phyloP scores from a whole-genome alignment of 2,113 vertebrate genomes.

The Lepidothrix coronata region DNA sequence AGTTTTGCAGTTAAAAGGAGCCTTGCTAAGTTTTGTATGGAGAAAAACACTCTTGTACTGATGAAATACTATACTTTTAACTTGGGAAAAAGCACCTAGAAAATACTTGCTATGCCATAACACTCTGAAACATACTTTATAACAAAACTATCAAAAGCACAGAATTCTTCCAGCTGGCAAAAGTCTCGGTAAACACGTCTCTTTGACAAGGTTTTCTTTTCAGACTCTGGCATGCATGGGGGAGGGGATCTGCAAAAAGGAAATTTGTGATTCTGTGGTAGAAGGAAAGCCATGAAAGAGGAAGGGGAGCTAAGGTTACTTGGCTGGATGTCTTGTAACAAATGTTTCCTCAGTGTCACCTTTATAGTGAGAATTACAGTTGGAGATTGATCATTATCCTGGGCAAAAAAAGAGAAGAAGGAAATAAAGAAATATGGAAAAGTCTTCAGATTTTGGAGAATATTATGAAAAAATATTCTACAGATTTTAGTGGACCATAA shows the following conservation, averaged over 20 bases:
- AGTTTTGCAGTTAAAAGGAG: conserved; percentile 35
- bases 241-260: neutral
- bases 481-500: neutral
- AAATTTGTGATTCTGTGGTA: conserved; percentile 15
- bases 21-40: neutral
- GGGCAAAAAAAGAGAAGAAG: neutral
- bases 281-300: neutral
- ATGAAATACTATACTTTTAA: neutral
- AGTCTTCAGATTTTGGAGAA: neutral
- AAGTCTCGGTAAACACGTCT: conserved; percentile 31
- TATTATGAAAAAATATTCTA: neutral
- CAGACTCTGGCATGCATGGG: neutral
- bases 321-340: neutral
- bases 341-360: neutral
- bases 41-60: conserved; percentile 9
- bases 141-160: conserved; percentile 1
- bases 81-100: neutral
- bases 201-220: conserved; percentile 38
- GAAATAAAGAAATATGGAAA: neutral
- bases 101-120: neutral
- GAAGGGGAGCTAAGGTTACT: conserved; percentile 36
- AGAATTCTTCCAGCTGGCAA: neutral
- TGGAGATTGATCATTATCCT: neutral
- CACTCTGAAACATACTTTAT: neutral
- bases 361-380: neutral